A percentile compares a stretch with the other conserved stretches of the same genome.
Evolutionary conservation across 2,797 vertebrate species (phyloP).

Genomic region (Pelodytes ibericus): DNA sequence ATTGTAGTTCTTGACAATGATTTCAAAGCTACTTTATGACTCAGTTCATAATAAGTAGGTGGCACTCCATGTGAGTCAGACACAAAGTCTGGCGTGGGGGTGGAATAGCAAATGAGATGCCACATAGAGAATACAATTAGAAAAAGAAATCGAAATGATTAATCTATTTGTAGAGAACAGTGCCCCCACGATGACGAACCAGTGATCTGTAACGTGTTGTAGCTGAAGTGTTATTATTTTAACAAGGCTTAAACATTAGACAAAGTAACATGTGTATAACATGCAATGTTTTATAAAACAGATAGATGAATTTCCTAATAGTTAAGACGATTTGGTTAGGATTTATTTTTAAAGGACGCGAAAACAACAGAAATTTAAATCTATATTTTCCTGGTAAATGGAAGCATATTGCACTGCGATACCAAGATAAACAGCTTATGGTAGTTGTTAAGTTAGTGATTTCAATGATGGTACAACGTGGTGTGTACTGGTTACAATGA

Average conservation of each 20-base stretch:
- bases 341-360: too few species aligned
- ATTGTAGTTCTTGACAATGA: slow-evolving; percentile 31
- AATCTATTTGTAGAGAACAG: slow-evolving; percentile 43
- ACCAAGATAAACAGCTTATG: too few species aligned
- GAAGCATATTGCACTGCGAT: too few species aligned
- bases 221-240: background rate
- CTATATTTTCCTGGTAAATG: too few species aligned
- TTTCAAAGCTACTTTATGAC: slow-evolving; percentile 32
- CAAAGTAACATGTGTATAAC: too few species aligned
- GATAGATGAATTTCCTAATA: background rate
- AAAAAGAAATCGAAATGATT: slow-evolving; percentile 34
- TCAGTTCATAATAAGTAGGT: slow-evolving; percentile 49
- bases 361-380: too few species aligned
- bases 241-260: background rate
- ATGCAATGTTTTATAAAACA: background rate
- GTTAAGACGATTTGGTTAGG: background rate
- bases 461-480: too few species aligned
- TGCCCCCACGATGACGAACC: slow-evolving; percentile 50
- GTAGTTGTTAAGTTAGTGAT: too few species aligned
- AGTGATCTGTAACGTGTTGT: slow-evolving; percentile 36
- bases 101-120: slow-evolving; percentile 29
- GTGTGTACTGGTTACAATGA: too few species aligned
- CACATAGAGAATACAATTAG: slow-evolving; percentile 38
- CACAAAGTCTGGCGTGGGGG: background rate
- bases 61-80: slow-evolving; percentile 19